A percentile compares a stretch with the other conserved stretches of the same genome.
Conservation (phyloP, 2,888 invertebrate genomes). For the Iselma pallidipennis region DNA sequence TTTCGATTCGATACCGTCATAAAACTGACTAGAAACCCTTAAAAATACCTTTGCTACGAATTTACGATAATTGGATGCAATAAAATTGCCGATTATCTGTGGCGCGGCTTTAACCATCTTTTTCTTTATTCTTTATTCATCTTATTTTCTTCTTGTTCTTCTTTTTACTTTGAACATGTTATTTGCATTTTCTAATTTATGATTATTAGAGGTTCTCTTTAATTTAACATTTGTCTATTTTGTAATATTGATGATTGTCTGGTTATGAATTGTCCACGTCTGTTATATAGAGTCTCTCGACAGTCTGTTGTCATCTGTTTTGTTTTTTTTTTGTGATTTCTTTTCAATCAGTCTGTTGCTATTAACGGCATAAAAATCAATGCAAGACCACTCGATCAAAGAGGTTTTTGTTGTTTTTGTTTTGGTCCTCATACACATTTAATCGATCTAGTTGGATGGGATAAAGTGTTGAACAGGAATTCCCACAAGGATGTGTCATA, state of each 20-base stretch:
- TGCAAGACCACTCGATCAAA: neutral
- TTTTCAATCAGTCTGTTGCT: neutral
- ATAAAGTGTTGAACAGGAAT: neutral
- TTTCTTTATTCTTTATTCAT: constrained; percentile 30
- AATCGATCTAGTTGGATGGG: neutral
- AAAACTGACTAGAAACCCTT: constrained; percentile 45
- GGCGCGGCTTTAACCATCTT: constrained; percentile 36
- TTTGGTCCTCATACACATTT: neutral
- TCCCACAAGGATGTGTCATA: neutral
- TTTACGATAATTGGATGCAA: constrained; percentile 50
- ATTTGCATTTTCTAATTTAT: constrained; percentile 40
- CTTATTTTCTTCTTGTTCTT: constrained; percentile 11
- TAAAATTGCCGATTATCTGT: constrained; percentile 50
- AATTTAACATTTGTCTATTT: constrained; percentile 15
- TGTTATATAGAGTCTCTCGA: neutral
- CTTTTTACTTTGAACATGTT: constrained; percentile 28
- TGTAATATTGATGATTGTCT: neutral
- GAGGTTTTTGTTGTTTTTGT: neutral
- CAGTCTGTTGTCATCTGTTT: neutral
- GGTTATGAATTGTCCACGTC: neutral
- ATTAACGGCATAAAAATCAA: neutral
- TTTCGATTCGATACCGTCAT: constrained; percentile 43
- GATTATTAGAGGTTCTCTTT: constrained; percentile 23
- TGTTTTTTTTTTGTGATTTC: neutral
- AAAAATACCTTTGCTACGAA: constrained; percentile 44